A percentile compares a stretch with the other conserved stretches of the same genome.
Evolutionary conservation across 1,140 invertebrate species (phyloP).

Genomic region (Luehdorfia chinensis): DNA sequence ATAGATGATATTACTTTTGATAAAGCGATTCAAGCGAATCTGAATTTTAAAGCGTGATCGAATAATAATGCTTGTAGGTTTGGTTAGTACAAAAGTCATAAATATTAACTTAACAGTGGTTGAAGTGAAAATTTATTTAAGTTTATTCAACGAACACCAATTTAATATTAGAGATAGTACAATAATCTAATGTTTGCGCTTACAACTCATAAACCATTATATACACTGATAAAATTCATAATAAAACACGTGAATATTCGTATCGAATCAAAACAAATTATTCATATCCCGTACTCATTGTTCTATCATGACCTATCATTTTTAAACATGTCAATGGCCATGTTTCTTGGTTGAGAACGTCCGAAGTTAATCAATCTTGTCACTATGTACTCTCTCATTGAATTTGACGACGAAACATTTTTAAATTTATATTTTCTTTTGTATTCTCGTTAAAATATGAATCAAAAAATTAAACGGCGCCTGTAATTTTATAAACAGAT

Average conservation of each 20-base stretch:
- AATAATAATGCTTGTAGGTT: slow-evolving; percentile 65
- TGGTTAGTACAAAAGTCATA: slow-evolving; percentile 54
- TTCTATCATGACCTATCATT: slow-evolving; percentile 54
- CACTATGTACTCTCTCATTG: slow-evolving; percentile 42
- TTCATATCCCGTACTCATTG: slow-evolving; percentile 53
- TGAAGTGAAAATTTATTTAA: slow-evolving; percentile 39
- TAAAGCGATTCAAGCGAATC: slow-evolving; percentile 72
- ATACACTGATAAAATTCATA: slow-evolving; percentile 22
- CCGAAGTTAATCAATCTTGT: slow-evolving; percentile 63
- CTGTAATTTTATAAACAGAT: slow-evolving; percentile 1
- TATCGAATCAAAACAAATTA: slow-evolving; percentile 52
- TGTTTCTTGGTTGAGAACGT: slow-evolving; percentile 42
- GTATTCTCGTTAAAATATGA: too few species aligned
- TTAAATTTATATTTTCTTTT: slow-evolving; percentile 10
- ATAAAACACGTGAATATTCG: slow-evolving; percentile 31
- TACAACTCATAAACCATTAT: slow-evolving; percentile 7
- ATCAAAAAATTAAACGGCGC: too few species aligned
- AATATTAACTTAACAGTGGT: slow-evolving; percentile 53
- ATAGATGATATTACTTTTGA: slow-evolving; percentile 73
- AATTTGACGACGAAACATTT: slow-evolving; percentile 19
- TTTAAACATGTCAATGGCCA: slow-evolving; percentile 44
- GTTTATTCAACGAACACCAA: slow-evolving; percentile 14
- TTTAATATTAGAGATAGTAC: slow-evolving; percentile 13
- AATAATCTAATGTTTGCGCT: slow-evolving; percentile 13
- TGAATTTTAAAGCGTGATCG: slow-evolving; percentile 71